Conservation (phyloP, 2,797 vertebrate species). For the Holocentrus rufus region DNA sequence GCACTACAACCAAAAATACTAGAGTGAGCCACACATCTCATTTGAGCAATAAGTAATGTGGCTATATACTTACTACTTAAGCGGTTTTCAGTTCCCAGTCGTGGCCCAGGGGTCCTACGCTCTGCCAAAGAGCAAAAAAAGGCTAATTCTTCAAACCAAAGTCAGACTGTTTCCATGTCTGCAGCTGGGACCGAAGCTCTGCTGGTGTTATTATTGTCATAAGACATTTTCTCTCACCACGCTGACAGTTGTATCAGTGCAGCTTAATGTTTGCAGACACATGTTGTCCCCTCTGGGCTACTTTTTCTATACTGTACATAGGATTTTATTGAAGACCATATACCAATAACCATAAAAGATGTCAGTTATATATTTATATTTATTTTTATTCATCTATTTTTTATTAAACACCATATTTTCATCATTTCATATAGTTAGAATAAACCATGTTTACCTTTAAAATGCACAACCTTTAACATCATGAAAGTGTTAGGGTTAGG, state of each 20-base stretch:
- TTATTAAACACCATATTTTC: conserved; percentile 15
- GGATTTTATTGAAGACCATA: conserved; percentile 48
- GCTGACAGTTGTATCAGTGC: conserved; percentile 29
- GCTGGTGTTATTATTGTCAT: conserved; percentile 12
- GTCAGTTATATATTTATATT: conserved; percentile 32
- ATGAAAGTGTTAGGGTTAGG: too few species aligned
- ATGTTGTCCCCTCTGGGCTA: conserved; percentile 40
- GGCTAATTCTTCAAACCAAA: neutral
- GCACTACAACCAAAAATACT: too few species aligned
- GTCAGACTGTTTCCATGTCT: neutral
- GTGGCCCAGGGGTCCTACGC: too few species aligned
- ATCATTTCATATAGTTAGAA: conserved; percentile 13
- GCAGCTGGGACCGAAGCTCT: conserved; percentile 5
- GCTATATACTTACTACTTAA: too few species aligned
- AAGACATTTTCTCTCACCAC: conserved; percentile 28
- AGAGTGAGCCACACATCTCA: too few species aligned
- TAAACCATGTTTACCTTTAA: neutral
- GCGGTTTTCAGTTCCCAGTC: too few species aligned
- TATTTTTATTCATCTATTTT: too few species aligned
- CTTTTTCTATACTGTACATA: conserved; percentile 31
- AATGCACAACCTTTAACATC: neutral
- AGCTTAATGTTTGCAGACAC: conserved; percentile 39
- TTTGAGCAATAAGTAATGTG: too few species aligned
- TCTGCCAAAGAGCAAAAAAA: neutral
- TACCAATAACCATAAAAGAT: conserved; percentile 23